These are phyloP conservation scores for Oreochromis mossambicus DNA, from an alignment of 2,797 vertebrate species.

Conservation along the genomic window DNA sequence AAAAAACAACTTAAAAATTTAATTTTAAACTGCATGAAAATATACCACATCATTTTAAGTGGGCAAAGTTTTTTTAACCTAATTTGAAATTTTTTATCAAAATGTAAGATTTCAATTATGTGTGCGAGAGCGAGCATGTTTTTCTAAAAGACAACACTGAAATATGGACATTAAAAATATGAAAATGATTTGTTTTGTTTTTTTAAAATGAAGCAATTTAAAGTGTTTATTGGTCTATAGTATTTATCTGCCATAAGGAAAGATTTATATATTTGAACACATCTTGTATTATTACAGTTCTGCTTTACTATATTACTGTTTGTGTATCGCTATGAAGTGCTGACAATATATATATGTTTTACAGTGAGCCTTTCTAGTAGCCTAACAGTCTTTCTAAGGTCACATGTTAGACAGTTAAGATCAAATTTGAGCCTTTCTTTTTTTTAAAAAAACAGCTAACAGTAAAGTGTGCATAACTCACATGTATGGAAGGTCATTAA, in stretches of 20 bases:
- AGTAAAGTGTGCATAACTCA: background rate
- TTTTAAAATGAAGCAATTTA: background rate
- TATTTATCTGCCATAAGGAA: background rate
- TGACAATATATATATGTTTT: rapidly evolving
- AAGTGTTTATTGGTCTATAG: background rate
- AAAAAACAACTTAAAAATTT: background rate
- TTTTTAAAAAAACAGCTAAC: no score
- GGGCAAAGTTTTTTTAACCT: no score
- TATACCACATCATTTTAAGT: background rate
- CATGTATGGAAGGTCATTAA: background rate
- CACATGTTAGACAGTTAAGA: background rate
- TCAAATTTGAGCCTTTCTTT: background rate
- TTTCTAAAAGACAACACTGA: background rate
- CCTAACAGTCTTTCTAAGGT: background rate
- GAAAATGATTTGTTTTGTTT: rapidly evolving
- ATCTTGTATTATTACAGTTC: background rate
- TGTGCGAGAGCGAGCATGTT: rapidly evolving
- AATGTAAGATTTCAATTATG: background rate
- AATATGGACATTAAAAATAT: background rate
- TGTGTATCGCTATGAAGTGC: background rate
- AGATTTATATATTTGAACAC: background rate
- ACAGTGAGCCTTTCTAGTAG: background rate
- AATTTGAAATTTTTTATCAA: background rate
- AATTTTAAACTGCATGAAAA: background rate
- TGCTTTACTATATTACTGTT: background rate